These are phyloP conservation scores for Microcebus murinus DNA, from an alignment of 2,113 vertebrate species.

Conservation along the genomic window DNA sequence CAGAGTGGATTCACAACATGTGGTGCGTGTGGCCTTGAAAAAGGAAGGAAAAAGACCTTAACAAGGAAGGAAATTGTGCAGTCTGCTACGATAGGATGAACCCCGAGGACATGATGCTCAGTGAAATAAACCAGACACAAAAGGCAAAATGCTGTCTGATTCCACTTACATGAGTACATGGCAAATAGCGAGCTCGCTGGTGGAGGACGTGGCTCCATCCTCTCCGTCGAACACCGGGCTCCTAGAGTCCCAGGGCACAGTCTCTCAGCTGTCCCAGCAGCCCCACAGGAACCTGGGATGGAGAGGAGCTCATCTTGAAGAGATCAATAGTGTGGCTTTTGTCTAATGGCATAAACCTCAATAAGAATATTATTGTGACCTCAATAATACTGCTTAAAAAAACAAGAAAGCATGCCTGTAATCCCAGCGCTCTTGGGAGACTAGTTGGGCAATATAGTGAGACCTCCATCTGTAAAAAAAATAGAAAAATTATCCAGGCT, in stretches of 20 bases:
- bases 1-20: neutral
- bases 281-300: neutral
- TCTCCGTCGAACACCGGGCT: neutral
- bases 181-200: neutral
- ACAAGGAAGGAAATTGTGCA: neutral
- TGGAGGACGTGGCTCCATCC: neutral
- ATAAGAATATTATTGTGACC: neutral
- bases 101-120: neutral
- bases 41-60: too few species aligned
- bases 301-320: neutral
- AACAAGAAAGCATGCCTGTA: neutral
- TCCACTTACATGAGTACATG: neutral
- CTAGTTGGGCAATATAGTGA: too few species aligned
- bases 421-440: too few species aligned
- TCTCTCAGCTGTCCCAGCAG: neutral
- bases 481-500: too few species aligned
- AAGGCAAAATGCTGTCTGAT: too few species aligned
- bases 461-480: too few species aligned
- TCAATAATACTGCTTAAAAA: neutral
- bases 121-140: neutral
- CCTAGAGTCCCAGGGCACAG: neutral
- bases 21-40: too few species aligned
- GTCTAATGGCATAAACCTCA: neutral
- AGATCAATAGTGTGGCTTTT: neutral
- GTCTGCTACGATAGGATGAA: neutral